Percentiles rank a stretch among this genome's conserved stretches.
Evolutionary conservation across 2,888 invertebrate genomes (phyloP).

Genomic region (Trichopoda pennipes): DNA sequence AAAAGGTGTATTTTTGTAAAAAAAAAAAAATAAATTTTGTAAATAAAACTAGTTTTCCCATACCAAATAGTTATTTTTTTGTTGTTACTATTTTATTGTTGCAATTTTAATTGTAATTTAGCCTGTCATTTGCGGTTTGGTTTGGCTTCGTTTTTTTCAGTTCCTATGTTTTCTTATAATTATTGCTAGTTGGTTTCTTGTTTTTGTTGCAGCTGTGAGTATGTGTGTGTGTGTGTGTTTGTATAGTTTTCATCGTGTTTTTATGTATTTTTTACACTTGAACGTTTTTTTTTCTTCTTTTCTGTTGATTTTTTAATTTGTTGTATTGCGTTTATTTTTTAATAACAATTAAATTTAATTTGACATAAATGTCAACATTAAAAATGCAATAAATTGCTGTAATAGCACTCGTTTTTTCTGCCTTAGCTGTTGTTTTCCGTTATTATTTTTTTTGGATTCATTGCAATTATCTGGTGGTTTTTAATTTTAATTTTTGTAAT

Average conservation of each 20-base stretch:
- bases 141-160: constrained; percentile 44
- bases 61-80: constrained; percentile 12
- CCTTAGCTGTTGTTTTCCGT: constrained; percentile 27
- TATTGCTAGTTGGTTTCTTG: constrained; percentile 18
- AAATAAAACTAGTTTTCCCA: constrained; percentile 7
- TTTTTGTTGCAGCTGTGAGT: constrained; percentile 37
- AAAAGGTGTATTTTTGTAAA: background rate
- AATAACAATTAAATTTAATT: constrained; percentile 78
- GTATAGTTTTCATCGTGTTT: constrained; percentile 54
- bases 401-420: constrained; percentile 65
- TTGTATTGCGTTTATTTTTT: constrained; percentile 66
- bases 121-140: constrained; percentile 69
- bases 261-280: constrained; percentile 38
- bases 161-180: constrained; percentile 46
- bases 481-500: constrained; percentile 66
- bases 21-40: background rate
- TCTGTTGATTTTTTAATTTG: constrained; percentile 60
- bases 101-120: constrained; percentile 68
- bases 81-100: constrained; percentile 37
- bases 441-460: constrained; percentile 66
- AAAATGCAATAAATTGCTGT: constrained; percentile 76
- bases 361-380: constrained; percentile 78
- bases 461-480: constrained; percentile 68
- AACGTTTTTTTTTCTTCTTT: constrained; percentile 36
- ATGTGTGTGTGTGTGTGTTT: too few species aligned